Evolutionary conservation across 2,888 invertebrate genomes (phyloP), one percentile per base, ranked within the genome.

Genomic region (Yponomeuta cagnagella): DNA sequence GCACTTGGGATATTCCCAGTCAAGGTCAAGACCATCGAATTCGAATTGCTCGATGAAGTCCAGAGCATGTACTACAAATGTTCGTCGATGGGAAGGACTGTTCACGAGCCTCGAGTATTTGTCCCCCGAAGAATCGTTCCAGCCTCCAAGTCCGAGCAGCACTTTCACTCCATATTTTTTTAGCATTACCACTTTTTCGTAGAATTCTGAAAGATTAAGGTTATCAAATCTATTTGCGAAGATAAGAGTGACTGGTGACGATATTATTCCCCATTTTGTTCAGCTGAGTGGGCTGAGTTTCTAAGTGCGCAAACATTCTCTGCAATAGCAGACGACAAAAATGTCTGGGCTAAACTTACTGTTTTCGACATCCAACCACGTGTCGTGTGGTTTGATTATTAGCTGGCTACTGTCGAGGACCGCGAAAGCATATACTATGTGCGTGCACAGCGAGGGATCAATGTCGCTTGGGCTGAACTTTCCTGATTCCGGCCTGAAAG

Each of bases 1-100:
- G 80, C 97, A 98, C 74, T 95, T 96, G 0, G 98, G 98, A 83
- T 97, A 98, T 81, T 98, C 98, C 98, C 98, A 98, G 82, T 98
- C 98, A 48, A 98, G 91, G 84, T 98, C 98, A 63, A 98, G 89
- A 5, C 98, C 98, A 80, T 98, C 97, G 77, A 98, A 98, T 71
- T 95, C 95, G 77, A 96, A 94, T 74, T 95, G 94, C 73, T 95
- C 94, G 71, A 98, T 94, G 80, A 97, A 98, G 76, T 96, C 94
- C 0, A 96, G 75, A 0, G 95, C 95, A 76, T 97, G 95, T 0
- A 94, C 90, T 23, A 97, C 94, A 79, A 98, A 98, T 74, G 94
- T 94, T 48, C 94, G 90, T 71, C 97, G 93, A 0, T 96, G 94
- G 0, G 93, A 87, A 0, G 95, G 93, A 79, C 94, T 96, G 82